phyloP scores from a whole-genome alignment of 2,888 invertebrate species.

The Malacosoma neustria region DNA sequence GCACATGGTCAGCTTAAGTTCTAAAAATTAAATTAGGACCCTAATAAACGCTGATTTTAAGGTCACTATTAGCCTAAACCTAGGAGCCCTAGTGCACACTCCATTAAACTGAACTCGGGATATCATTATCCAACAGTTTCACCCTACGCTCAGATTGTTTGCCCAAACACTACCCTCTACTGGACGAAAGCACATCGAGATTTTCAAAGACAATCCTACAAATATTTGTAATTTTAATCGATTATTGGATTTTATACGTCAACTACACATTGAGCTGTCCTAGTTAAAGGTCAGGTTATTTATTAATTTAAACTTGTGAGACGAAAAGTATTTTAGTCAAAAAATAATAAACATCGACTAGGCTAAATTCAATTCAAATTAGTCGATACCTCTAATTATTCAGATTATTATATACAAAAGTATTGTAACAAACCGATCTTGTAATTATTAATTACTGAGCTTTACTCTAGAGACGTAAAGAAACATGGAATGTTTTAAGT shows the following conservation, averaged over 20 bases:
- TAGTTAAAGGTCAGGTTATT: conserved; percentile 51
- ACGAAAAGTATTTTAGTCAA: not conserved
- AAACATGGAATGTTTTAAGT: conserved; percentile 70
- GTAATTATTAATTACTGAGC: conserved; percentile 37
- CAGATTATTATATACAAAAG: too few relatives aligned
- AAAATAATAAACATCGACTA: conserved; percentile 11
- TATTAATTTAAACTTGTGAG: conserved; percentile 29
- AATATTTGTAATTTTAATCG: conserved; percentile 52
- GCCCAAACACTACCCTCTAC: conserved; percentile 53
- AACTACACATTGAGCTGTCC: conserved; percentile 68
- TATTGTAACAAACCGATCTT: conserved; percentile 22
- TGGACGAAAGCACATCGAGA: conserved; percentile 71
- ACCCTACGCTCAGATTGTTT: conserved; percentile 14
- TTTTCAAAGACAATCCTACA: conserved; percentile 67
- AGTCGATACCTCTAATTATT: too few relatives aligned
- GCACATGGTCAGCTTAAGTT: conserved; percentile 72
- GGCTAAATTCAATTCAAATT: conserved; percentile 6
- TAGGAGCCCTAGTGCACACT: conserved; percentile 60
- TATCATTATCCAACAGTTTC: conserved; percentile 7
- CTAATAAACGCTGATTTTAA: conserved; percentile 52
- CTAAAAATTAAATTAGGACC: conserved; percentile 63
- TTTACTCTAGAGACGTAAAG: conserved; percentile 46
- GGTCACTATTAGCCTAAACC: conserved; percentile 55
- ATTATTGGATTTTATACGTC: conserved; percentile 35
- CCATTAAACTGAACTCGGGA: conserved; percentile 22